phyloP scores from a whole-genome alignment of 2,113 vertebrate species.

The Neogobius melanostomus region DNA sequence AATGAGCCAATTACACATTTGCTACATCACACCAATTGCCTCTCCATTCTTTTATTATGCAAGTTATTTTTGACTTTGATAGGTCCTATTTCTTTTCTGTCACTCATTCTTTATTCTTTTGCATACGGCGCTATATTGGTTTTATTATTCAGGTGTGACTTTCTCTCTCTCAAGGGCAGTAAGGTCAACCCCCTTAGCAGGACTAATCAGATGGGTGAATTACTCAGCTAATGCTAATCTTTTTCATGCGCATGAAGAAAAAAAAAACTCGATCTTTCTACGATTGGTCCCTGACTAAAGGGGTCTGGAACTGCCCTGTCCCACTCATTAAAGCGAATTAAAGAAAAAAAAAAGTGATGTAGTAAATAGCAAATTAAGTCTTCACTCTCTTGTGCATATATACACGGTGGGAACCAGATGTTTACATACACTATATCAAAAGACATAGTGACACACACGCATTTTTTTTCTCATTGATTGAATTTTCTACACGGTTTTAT shows the following conservation, averaged over 20 bases:
- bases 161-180: slow-evolving; percentile 66
- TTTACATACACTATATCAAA: too few relatives aligned
- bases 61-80: slow-evolving; percentile 25
- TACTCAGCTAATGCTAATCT: slow-evolving; percentile 65
- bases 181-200: slow-evolving; percentile 59
- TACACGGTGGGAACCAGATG: too few relatives aligned
- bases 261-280: slow-evolving; percentile 45
- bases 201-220: slow-evolving; percentile 73
- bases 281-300: slow-evolving; percentile 37
- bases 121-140: slow-evolving; percentile 39
- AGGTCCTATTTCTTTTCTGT: slow-evolving; percentile 22
- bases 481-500: too few relatives aligned
- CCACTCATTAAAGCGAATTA: slow-evolving; percentile 71
- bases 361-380: too few relatives aligned
- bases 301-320: slow-evolving; percentile 79
- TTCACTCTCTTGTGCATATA: too few relatives aligned
- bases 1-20: not conserved
- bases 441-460: too few relatives aligned
- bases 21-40: not conserved
- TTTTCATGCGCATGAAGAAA: slow-evolving; percentile 41
- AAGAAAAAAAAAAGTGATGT: too few relatives aligned
- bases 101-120: slow-evolving; percentile 28
- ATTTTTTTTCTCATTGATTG: too few relatives aligned
- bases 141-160: slow-evolving; percentile 58
- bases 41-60: not conserved